Evolutionary conservation across 2,797 vertebrate species (phyloP).

Genomic region (Distichodus sexfasciatus): DNA sequence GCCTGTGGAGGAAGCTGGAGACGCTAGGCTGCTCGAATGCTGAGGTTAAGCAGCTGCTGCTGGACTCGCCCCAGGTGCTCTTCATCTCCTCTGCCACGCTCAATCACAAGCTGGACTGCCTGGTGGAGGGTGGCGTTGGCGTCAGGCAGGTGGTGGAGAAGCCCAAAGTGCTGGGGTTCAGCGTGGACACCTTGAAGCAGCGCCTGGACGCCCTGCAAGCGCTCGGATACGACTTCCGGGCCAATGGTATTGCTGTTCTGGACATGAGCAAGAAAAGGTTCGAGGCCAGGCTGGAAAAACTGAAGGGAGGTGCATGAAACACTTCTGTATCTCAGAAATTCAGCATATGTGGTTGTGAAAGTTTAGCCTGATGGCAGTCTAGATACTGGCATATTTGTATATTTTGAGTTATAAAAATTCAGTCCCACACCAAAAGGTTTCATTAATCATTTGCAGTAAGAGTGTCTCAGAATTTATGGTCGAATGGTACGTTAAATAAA

Average conservation of each 20-base stretch:
- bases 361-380: too few species aligned
- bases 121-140: constrained; percentile 68
- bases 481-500: too few species aligned
- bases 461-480: too few species aligned
- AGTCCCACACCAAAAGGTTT: too few species aligned
- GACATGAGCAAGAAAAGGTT: constrained; percentile 72
- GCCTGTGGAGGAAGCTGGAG: constrained; percentile 63
- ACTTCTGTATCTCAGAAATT: too few species aligned
- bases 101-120: constrained; percentile 72
- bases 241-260: constrained; percentile 68
- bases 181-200: constrained; percentile 64
- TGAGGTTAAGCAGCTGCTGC: constrained; percentile 64
- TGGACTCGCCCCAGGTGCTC: constrained; percentile 63
- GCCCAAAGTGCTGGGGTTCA: constrained; percentile 73
- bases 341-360: too few species aligned
- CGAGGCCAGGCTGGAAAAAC: constrained; percentile 67
- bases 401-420: too few species aligned
- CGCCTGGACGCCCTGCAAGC: constrained; percentile 65
- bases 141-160: constrained; percentile 68
- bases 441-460: too few species aligned
- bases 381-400: too few species aligned
- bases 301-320: constrained; percentile 27
- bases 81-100: constrained; percentile 67
- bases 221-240: constrained; percentile 72
- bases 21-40: constrained; percentile 59